Evolutionary conservation across 2,888 invertebrate species (phyloP), one percentile per base, ranked within the genome.

Genomic region (Acanthosepion pharaonis): DNA sequence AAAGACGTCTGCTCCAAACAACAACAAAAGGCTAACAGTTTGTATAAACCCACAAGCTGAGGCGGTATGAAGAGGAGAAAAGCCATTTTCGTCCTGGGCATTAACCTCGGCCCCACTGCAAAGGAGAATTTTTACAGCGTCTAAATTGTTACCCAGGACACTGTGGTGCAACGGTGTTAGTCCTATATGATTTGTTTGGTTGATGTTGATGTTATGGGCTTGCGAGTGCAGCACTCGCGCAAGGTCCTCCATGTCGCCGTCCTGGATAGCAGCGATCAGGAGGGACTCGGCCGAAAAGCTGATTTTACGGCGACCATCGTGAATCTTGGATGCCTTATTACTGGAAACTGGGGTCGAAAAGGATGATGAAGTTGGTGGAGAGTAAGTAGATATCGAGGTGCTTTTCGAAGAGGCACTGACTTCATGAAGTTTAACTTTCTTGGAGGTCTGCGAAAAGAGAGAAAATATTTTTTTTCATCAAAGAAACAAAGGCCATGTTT

Each of bases 271-370:
- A 11, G 97, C 96, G 23, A 96, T 96, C 53, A 97, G 96, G 48
- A 97, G 96, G 18, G 96, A 97, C 91, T 97, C 96, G 5, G 96
- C 96, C 20, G 96, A 96, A 95, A 97, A 97, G 94, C 96, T 96
- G 94, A 97, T 97, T 94, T 96, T 96, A 18, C 96, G 95, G n/a
- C 94, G 92, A 28, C 92, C 51, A 25, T 93, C 92, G 20, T 78
- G 78, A 23, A 42, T 59, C 92, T n/a, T 93, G 5, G 51, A n/a
- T 93, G 23, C 51, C 28, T 49, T 93, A 5, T n/a, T 51, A n/a
- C 42, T 49, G 49, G 92, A 92, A 9, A n/a, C 15, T 5, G 93
- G n/a, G n/a, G 93, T 93, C 49, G 51, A 49, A 25, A n/a, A 93
- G 3, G 93, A 51, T 5, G 93, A 49, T 5, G 49, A n/a, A 15